phyloP scores from a whole-genome alignment of 2,113 vertebrate species.

The Tauraco erythrolophus region DNA sequence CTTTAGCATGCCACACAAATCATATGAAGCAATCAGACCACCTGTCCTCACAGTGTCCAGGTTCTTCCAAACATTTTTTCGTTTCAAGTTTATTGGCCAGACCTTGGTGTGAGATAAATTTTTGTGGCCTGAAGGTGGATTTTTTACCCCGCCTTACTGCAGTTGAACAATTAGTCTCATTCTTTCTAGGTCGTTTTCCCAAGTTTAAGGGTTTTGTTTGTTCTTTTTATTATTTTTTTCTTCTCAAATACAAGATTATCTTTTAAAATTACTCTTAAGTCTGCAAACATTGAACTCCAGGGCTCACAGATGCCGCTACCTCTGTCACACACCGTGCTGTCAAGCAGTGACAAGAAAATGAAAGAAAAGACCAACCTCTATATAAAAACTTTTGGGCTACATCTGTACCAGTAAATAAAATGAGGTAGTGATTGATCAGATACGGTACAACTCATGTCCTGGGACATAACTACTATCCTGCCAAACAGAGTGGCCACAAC shows the following conservation, averaged over 20 bases:
- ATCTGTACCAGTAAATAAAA: background rate
- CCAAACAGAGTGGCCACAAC: background rate
- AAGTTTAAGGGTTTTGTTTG: background rate
- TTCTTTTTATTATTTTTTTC: background rate
- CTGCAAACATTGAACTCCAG: background rate
- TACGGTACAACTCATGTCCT: background rate
- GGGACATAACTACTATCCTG: background rate
- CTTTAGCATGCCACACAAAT: background rate
- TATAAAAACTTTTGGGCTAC: background rate
- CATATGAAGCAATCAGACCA: background rate
- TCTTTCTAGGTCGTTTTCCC: background rate
- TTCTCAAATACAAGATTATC: background rate
- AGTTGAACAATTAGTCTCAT: background rate
- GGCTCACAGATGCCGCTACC: background rate
- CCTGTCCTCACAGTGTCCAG: background rate
- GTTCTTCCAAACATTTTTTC: background rate
- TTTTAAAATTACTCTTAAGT: background rate
- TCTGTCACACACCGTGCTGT: background rate
- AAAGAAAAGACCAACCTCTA: background rate
- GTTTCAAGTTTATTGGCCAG: background rate
- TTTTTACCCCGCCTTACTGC: background rate
- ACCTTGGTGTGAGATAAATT: background rate
- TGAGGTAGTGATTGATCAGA: background rate
- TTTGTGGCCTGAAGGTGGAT: background rate
- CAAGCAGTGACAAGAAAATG: background rate